phyloP scores from a whole-genome alignment of 2,113 vertebrate genomes.

The Colinus virginianus region DNA sequence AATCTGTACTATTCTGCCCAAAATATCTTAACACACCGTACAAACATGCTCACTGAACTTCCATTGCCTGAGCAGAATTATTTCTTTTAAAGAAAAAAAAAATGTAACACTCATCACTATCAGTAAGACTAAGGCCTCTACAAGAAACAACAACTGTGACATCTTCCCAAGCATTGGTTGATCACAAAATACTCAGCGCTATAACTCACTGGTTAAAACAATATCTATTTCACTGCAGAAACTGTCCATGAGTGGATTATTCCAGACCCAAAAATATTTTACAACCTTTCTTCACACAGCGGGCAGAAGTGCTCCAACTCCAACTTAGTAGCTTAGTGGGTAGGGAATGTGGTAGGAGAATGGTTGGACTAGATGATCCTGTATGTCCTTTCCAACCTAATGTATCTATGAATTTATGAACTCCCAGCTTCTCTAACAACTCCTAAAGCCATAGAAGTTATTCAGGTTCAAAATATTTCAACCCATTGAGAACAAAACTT shows the following conservation, averaged over 20 bases:
- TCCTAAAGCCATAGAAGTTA: background rate
- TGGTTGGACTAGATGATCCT: too few species aligned
- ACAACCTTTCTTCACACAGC: background rate
- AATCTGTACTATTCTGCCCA: background rate
- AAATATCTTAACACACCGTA: background rate
- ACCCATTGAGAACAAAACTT: background rate
- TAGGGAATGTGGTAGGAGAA: too few species aligned
- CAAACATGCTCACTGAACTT: background rate
- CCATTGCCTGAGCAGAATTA: too few species aligned
- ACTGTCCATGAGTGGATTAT: background rate
- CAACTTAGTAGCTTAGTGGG: too few species aligned
- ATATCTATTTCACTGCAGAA: background rate
- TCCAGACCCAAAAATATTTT: background rate
- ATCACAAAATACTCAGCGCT: background rate
- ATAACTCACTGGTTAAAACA: background rate
- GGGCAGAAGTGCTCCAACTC: background rate
- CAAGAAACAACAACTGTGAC: background rate
- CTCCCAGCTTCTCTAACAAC: background rate
- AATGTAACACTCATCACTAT: background rate
- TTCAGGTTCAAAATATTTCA: background rate
- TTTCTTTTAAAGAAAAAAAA: background rate
- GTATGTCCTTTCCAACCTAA: too few species aligned
- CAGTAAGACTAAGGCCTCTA: background rate
- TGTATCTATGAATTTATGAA: too few species aligned
- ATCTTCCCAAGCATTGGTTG: background rate